Evolutionary conservation across 2,113 vertebrate species (phyloP).

Genomic region (Peromyscus leucopus): DNA sequence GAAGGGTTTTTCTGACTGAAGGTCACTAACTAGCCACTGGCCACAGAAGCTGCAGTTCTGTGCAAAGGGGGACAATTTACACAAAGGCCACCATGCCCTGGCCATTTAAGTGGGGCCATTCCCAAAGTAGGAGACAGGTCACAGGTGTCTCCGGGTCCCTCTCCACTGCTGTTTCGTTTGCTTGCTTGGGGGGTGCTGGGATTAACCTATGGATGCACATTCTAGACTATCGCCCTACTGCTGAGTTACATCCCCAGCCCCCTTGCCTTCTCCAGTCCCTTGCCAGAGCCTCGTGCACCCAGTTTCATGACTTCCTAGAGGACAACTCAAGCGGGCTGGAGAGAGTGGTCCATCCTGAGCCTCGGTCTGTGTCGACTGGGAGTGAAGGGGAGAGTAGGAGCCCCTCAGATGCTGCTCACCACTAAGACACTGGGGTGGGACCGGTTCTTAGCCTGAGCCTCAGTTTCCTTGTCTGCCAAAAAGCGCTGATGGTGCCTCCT

Average conservation of each 20-base stretch:
- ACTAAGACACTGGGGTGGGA: not conserved
- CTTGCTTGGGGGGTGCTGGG: not conserved
- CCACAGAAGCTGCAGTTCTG: not conserved
- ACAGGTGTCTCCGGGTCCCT: not conserved
- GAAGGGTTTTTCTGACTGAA: not conserved
- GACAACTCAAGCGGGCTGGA: not conserved
- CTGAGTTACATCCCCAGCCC: not conserved
- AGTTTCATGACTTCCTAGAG: not conserved
- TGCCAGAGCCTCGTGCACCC: not conserved
- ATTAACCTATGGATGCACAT: not conserved
- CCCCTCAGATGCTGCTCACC: not conserved
- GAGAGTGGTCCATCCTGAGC: not conserved
- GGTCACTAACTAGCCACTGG: not conserved
- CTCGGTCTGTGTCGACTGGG: not conserved
- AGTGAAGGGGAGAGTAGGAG: rapidly evolving
- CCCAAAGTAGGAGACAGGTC: not conserved
- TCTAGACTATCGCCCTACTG: not conserved
- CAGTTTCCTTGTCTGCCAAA: not conserved
- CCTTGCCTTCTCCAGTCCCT: not conserved
- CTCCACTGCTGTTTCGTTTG: too few relatives aligned
- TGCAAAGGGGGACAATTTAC: not conserved
- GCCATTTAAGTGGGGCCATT: not conserved
- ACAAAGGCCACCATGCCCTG: not conserved
- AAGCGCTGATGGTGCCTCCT: too few relatives aligned
- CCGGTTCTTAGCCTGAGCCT: not conserved